These are phyloP conservation scores for Trissolcus brochymenae DNA, from an alignment of 2,888 invertebrate species.

Conservation along the genomic window DNA sequence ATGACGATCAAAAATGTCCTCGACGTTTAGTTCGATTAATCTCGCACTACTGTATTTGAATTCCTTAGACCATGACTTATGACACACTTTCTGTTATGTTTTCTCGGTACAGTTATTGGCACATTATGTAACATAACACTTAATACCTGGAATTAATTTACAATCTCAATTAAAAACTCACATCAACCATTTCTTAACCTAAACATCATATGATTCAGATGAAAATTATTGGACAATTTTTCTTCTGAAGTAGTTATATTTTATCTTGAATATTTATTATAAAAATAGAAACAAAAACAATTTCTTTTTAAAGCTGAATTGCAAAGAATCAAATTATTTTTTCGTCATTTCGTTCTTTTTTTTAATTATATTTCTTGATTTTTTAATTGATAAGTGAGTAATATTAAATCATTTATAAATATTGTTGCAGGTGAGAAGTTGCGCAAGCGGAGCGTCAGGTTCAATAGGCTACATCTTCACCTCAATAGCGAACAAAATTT, in stretches of 20 bases:
- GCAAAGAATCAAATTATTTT: background rate
- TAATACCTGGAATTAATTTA: constrained; percentile 5
- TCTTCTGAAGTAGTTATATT: no score
- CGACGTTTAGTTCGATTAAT: background rate
- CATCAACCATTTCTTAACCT: no score
- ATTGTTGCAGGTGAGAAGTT: constrained; percentile 80
- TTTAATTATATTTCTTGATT: background rate
- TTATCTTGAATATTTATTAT: no score
- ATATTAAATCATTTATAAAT: background rate
- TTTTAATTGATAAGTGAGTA: background rate
- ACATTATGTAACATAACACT: constrained; percentile 5
- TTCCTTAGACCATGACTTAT: constrained; percentile 21
- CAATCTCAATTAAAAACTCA: no score
- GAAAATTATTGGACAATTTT: no score
- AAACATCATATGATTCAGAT: no score
- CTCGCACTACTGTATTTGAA: constrained; percentile 15
- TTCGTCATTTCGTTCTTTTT: background rate
- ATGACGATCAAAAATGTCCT: constrained; percentile 2
- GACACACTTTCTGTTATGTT: constrained; percentile 28
- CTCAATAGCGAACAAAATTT: constrained; percentile 86
- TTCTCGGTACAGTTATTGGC: constrained; percentile 1
- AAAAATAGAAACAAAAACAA: background rate
- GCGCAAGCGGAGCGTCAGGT: constrained; percentile 85
- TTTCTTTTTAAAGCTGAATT: background rate
- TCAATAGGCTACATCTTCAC: constrained; percentile 86